phyloP scores from a whole-genome alignment of 2,888 invertebrate genomes.

The Andrena bucephala region DNA sequence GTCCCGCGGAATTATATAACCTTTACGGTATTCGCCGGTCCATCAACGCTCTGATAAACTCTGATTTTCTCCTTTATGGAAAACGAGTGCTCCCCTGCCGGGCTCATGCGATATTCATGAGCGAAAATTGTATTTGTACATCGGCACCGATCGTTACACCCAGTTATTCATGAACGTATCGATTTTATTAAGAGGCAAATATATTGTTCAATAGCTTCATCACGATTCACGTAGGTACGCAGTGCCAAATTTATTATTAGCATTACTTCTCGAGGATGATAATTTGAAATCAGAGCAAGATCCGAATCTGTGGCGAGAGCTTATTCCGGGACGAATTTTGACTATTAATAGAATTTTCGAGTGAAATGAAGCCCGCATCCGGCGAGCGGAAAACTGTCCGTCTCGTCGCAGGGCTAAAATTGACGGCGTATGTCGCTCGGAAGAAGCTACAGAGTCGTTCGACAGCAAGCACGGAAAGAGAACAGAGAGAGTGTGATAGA shows the following conservation, averaged over 20 bases:
- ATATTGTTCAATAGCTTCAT: neutral
- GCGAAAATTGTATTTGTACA: slow-evolving; percentile 10
- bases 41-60: neutral
- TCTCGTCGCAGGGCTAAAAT: too few relatives aligned
- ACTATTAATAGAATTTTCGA: too few relatives aligned
- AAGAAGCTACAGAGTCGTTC: too few relatives aligned
- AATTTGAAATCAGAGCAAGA: too few relatives aligned
- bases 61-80: neutral
- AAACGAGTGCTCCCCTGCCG: neutral
- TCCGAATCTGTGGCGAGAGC: too few relatives aligned
- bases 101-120: slow-evolving; percentile 21
- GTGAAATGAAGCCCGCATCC: too few relatives aligned
- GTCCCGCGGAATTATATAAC: neutral
- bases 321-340: too few relatives aligned
- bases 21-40: neutral
- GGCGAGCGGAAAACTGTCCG: too few relatives aligned
- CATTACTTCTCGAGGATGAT: too few relatives aligned
- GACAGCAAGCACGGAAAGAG: neutral
- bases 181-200: slow-evolving; percentile 3
- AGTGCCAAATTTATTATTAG: too few relatives aligned
- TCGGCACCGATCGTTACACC: neutral
- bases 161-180: slow-evolving; percentile 3
- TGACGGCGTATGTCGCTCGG: too few relatives aligned
- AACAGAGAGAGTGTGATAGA: neutral
- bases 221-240: neutral